Evolutionary conservation across 2,888 invertebrate genomes (phyloP).

Genomic region (Pachymerium ferrugineum): DNA sequence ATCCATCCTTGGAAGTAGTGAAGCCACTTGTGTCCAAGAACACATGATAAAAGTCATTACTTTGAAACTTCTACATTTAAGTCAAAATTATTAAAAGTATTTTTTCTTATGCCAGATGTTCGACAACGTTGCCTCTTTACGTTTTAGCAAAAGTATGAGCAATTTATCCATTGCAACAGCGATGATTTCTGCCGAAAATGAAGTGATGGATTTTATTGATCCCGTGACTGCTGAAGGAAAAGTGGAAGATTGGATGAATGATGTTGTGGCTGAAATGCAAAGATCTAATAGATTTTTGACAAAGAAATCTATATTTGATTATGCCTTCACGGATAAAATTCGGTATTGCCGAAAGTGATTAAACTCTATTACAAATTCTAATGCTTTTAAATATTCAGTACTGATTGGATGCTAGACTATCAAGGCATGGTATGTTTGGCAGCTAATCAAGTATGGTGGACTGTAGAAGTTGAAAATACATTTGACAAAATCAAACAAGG

Average conservation of each 20-base stretch:
- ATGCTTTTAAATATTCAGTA: conserved; percentile 50
- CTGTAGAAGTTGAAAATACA: conserved; percentile 86
- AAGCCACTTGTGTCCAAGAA: conserved; percentile 77
- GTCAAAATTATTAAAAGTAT: not conserved
- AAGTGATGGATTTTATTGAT: conserved; percentile 73
- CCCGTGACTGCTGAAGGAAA: conserved; percentile 68
- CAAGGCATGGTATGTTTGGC: conserved; percentile 81
- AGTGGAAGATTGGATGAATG: conserved; percentile 90
- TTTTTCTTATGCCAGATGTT: conserved; percentile 62
- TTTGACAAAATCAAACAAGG: conserved; percentile 61
- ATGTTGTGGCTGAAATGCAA: conserved; percentile 77
- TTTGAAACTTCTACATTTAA: no score
- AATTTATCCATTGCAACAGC: conserved; percentile 66
- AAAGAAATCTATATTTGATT: conserved; percentile 81
- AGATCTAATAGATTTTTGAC: conserved; percentile 72
- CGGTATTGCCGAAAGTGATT: conserved; percentile 49
- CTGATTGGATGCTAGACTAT: conserved; percentile 83
- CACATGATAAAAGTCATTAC: conserved; percentile 76
- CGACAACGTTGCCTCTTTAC: conserved; percentile 75
- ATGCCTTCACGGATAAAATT: conserved; percentile 64
- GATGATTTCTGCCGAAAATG: conserved; percentile 81
- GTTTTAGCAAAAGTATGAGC: conserved; percentile 60
- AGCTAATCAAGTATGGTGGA: conserved; percentile 92
- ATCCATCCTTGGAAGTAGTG: conserved; percentile 79
- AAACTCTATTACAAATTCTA: not conserved